These are phyloP conservation scores for Helicoverpa armigera DNA, from an alignment of 1,140 invertebrate species.

Conservation along the genomic window DNA sequence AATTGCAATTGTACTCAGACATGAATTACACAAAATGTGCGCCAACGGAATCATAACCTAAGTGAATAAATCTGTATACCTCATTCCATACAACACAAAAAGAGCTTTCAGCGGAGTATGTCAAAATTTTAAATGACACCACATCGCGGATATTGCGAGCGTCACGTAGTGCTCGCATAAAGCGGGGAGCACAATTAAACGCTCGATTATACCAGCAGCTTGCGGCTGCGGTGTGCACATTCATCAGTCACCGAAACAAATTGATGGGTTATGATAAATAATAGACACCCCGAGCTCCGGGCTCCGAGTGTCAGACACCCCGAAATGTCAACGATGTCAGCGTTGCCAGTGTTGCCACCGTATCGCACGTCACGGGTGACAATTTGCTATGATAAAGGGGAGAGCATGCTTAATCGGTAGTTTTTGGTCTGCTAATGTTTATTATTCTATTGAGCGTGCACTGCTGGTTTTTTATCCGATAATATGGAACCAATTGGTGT, in stretches of 20 bases:
- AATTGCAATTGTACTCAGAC: conserved; percentile 5
- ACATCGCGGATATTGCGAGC: background rate
- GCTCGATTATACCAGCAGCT: conserved; percentile 38
- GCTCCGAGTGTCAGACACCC: background rate
- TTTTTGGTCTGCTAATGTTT: conserved; percentile 16
- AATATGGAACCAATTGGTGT: background rate
- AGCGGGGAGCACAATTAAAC: conserved; percentile 43
- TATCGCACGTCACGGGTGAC: conserved; percentile 22
- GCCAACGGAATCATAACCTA: conserved; percentile 5
- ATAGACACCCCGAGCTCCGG: conserved; percentile 49
- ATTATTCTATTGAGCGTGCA: conserved; percentile 2
- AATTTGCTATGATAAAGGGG: conserved; percentile 27
- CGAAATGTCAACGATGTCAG: background rate
- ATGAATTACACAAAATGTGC: conserved; percentile 3
- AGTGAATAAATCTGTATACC: conserved; percentile 30
- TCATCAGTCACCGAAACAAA: conserved; percentile 58
- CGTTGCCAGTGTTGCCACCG: conserved; percentile 36
- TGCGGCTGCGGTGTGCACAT: conserved; percentile 47
- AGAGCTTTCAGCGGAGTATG: conserved; percentile 21
- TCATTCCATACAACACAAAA: background rate
- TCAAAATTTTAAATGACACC: conserved; percentile 31
- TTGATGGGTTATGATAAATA: conserved; percentile 66
- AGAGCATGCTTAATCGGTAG: background rate
- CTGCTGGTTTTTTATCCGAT: background rate
- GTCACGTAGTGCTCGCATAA: conserved; percentile 8